A percentile compares a stretch with the other conserved stretches of the same genome.
These are phyloP conservation scores for Knipowitschia caucasica DNA, from an alignment of 2,797 vertebrate species.

Conservation along the genomic window DNA sequence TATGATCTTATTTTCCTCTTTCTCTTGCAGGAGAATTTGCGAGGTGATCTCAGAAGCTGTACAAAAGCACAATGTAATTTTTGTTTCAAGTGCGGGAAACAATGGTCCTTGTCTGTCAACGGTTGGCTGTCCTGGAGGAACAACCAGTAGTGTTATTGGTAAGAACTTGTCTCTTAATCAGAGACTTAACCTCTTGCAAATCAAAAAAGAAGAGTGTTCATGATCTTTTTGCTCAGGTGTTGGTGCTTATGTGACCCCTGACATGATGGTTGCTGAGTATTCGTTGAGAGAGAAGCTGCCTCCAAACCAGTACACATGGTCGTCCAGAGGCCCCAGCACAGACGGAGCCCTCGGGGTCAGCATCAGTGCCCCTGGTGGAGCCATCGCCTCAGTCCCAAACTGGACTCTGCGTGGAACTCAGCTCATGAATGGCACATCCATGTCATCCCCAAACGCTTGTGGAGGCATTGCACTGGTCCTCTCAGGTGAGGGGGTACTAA, in stretches of 20 bases:
- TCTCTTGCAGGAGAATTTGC: slow-evolving; percentile 88
- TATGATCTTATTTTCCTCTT: slow-evolving; percentile 8
- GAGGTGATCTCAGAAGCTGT: slow-evolving; percentile 97
- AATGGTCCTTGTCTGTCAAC: slow-evolving; percentile 97
- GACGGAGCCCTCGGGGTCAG: slow-evolving; percentile 97
- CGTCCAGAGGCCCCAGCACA: slow-evolving; percentile 92
- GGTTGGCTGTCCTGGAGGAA: slow-evolving; percentile 96
- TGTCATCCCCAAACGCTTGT: slow-evolving; percentile 98
- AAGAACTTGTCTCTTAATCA: too few species aligned
- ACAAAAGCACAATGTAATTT: slow-evolving; percentile 95
- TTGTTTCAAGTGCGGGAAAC: slow-evolving; percentile 97
- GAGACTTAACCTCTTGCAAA: not conserved
- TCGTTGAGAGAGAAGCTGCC: slow-evolving; percentile 96
- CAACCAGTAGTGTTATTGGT: slow-evolving; percentile 95
- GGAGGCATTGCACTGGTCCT: slow-evolving; percentile 93
- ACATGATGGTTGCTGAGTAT: slow-evolving; percentile 99
- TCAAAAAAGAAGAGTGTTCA: too few species aligned
- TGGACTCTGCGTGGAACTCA: slow-evolving; percentile 97
- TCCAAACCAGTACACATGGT: slow-evolving; percentile 98
- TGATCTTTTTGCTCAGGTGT: slow-evolving; percentile 79
- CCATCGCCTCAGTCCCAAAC: slow-evolving; percentile 97
- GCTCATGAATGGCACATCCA: slow-evolving; percentile 98
- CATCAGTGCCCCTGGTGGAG: slow-evolving; percentile 95
- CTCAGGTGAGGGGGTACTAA: slow-evolving; percentile 79
- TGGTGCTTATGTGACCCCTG: slow-evolving; percentile 95